Percentiles rank a stretch among this genome's conserved stretches.
These are phyloP conservation scores for Arctopsyche grandis DNA, from an alignment of 1,140 invertebrate genomes.

Conservation along the genomic window DNA sequence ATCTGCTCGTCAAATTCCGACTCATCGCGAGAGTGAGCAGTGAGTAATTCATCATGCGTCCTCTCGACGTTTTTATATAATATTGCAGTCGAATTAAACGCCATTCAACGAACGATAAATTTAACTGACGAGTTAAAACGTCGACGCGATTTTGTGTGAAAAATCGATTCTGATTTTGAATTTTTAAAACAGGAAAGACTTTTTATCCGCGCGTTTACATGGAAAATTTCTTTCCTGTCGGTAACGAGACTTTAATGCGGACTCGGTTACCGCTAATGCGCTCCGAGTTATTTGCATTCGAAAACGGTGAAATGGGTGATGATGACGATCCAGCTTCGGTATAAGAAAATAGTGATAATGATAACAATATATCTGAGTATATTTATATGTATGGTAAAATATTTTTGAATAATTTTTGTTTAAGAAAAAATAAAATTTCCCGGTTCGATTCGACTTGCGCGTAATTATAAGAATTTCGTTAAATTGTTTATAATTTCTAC, in stretches of 20 bases:
- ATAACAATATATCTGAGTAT: neutral
- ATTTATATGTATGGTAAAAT: too few species aligned
- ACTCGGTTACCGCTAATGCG: conserved; percentile 20
- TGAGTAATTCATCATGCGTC: too few species aligned
- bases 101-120: too few species aligned
- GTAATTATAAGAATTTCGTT: conserved; percentile 25
- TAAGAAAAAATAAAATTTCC: neutral
- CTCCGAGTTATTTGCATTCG: conserved; percentile 15
- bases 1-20: too few species aligned
- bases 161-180: conserved; percentile 5
- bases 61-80: too few species aligned
- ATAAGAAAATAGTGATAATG: neutral
- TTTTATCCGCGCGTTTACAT: conserved; percentile 9
- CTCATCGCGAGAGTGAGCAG: too few species aligned
- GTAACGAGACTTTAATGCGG: conserved; percentile 21
- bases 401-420: neutral
- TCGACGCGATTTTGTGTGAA: too few species aligned
- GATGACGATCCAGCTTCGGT: conserved; percentile 12
- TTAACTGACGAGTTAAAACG: too few species aligned
- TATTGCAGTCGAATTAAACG: too few species aligned
- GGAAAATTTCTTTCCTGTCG: conserved; percentile 23
- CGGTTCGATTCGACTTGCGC: neutral
- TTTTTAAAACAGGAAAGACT: conserved; percentile 19
- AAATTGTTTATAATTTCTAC: conserved; percentile 20
- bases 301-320: conserved; percentile 16